Evolutionary conservation across 2,113 vertebrate species (phyloP).

Genomic region (Pampusana beccarii): DNA sequence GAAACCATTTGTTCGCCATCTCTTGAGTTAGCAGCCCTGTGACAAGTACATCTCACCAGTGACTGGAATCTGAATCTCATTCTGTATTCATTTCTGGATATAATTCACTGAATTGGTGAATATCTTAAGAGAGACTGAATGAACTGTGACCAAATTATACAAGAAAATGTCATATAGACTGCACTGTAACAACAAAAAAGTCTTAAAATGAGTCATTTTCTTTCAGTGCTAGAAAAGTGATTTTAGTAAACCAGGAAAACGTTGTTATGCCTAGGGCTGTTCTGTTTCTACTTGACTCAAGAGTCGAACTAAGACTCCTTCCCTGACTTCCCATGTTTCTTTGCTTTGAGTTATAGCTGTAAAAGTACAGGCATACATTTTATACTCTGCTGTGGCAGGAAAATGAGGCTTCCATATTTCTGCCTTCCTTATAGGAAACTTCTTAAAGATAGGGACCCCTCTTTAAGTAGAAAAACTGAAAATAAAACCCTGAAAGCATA

Average conservation of each 20-base stretch:
- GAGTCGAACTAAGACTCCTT: not conserved
- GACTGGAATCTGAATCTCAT: not conserved
- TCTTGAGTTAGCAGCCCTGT: not conserved
- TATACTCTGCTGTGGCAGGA: not conserved
- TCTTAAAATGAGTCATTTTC: slow-evolving; percentile 23
- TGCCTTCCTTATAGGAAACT: not conserved
- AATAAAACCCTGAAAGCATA: not conserved
- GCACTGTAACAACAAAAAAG: not conserved
- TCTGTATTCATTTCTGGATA: not conserved
- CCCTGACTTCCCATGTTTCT: not conserved
- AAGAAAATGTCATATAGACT: not conserved
- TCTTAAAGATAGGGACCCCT: not conserved
- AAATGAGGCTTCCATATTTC: not conserved
- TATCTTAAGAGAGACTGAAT: not conserved
- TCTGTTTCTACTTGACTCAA: not conserved
- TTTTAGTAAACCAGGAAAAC: not conserved
- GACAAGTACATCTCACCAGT: accelerated
- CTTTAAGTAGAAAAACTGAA: not conserved
- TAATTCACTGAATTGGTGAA: not conserved
- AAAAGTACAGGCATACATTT: not conserved
- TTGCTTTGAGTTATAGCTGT: not conserved
- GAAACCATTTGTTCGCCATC: not conserved
- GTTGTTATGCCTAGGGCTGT: slow-evolving; percentile 22
- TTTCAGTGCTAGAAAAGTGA: not conserved
- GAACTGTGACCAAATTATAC: not conserved